These are phyloP conservation scores for Charadrius vociferus DNA, from an alignment of 2,113 vertebrate genomes.

Conservation along the genomic window DNA sequence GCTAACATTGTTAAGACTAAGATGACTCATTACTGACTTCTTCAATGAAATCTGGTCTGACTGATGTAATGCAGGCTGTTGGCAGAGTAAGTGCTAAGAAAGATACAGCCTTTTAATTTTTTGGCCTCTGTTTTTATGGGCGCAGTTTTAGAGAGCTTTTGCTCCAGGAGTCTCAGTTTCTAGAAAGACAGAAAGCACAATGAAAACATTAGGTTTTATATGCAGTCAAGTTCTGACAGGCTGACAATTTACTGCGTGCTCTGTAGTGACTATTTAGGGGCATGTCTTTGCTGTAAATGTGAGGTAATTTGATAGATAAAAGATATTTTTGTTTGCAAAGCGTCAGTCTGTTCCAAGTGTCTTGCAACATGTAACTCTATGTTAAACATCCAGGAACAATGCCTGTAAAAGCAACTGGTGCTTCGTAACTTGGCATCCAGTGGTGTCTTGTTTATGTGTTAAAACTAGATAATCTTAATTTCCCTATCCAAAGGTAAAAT, in stretches of 20 bases:
- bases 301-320: neutral
- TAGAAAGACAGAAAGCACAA: neutral
- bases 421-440: neutral
- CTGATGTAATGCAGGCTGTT: neutral
- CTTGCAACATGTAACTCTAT: neutral
- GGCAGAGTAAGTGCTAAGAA: neutral
- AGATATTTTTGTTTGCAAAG: slow-evolving; percentile 1
- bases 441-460: neutral
- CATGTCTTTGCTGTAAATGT: neutral
- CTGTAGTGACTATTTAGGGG: neutral
- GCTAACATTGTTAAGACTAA: neutral
- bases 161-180: neutral
- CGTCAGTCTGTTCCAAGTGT: neutral
- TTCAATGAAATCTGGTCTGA: neutral
- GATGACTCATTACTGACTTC: neutral
- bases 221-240: neutral
- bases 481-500: neutral
- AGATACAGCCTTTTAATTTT: neutral
- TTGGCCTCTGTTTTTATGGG: neutral
- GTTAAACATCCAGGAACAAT: neutral
- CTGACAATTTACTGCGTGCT: neutral
- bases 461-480: neutral
- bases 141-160: neutral
- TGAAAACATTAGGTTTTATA: neutral
- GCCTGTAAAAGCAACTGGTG: neutral